Conservation (phyloP, 2,888 invertebrate genomes). For the Chymomyza procnemis region DNA sequence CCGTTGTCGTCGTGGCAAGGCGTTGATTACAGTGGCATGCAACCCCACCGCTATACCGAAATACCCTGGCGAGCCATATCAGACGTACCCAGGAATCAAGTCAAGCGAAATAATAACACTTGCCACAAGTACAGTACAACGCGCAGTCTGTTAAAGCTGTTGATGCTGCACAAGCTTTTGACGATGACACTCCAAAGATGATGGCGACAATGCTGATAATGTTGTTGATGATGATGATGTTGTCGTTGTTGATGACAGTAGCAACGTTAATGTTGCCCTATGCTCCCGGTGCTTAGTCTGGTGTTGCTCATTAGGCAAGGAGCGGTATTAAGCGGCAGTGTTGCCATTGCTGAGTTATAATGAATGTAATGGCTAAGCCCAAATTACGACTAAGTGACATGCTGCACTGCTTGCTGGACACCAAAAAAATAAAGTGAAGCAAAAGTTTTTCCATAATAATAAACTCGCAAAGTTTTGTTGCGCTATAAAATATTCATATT, state of each 20-base stretch:
- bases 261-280: conserved; percentile 48
- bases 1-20: conserved; percentile 8
- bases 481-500: conserved; percentile 50
- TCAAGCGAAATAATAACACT: conserved; percentile 60
- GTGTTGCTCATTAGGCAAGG: conserved; percentile 48
- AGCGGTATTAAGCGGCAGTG: conserved; percentile 41
- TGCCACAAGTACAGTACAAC: conserved; percentile 27
- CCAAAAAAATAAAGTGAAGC: not conserved
- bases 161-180: conserved; percentile 46
- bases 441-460: conserved; percentile 27
- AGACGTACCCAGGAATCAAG: conserved; percentile 40
- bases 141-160: conserved; percentile 8
- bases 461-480: conserved; percentile 35
- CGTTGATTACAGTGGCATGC: conserved; percentile 54
- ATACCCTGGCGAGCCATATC: conserved; percentile 1
- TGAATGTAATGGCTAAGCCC: conserved; percentile 56
- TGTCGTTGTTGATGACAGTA: not conserved
- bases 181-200: conserved; percentile 43
- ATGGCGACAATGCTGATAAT: conserved; percentile 20
- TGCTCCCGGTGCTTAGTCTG: conserved; percentile 4
- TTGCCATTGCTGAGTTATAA: conserved; percentile 66
- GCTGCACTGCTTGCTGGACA: not conserved
- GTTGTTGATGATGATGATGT: conserved; percentile 38
- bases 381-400: conserved; percentile 37
- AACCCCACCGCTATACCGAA: not conserved